A percentile compares a stretch with the other conserved stretches of the same genome.
Evolutionary conservation across 2,113 vertebrate genomes (phyloP).

Genomic region (Phylloscopus trochiloides): DNA sequence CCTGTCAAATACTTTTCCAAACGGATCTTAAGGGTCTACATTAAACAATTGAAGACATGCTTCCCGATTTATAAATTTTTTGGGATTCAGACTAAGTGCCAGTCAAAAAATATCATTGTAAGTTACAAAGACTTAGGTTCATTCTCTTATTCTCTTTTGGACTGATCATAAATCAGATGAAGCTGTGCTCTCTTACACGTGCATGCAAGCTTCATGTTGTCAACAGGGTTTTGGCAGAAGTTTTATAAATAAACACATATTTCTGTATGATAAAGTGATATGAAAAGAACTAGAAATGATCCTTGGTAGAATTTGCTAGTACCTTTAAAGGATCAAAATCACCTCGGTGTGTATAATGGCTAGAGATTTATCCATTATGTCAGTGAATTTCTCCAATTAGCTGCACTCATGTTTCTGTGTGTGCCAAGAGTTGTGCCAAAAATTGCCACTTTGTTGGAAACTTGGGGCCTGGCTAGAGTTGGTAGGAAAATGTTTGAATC

Average conservation of each 20-base stretch:
- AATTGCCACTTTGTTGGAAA: not conserved
- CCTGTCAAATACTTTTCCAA: not conserved
- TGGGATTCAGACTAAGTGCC: not conserved
- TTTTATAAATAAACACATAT: not conserved
- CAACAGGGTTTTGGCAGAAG: not conserved
- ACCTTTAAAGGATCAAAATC: not conserved
- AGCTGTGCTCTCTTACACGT: not conserved
- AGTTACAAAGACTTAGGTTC: not conserved
- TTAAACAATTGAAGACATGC: not conserved
- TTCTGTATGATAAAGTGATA: not conserved
- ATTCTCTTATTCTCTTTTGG: not conserved
- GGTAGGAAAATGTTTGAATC: not conserved
- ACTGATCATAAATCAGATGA: not conserved
- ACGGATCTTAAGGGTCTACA: not conserved
- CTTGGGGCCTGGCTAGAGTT: not conserved
- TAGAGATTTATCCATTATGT: not conserved
- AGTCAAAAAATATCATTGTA: accelerated
- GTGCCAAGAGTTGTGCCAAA: not conserved
- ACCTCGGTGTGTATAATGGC: not conserved
- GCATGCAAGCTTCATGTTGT: not conserved
- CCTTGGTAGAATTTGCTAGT: not conserved
- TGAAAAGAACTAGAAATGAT: not conserved
- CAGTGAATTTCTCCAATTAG: not conserved
- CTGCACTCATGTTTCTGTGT: not conserved
- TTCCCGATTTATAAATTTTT: not conserved